Evolutionary conservation across 2,797 vertebrate genomes (phyloP).

Genomic region (Perodicticus potto): DNA sequence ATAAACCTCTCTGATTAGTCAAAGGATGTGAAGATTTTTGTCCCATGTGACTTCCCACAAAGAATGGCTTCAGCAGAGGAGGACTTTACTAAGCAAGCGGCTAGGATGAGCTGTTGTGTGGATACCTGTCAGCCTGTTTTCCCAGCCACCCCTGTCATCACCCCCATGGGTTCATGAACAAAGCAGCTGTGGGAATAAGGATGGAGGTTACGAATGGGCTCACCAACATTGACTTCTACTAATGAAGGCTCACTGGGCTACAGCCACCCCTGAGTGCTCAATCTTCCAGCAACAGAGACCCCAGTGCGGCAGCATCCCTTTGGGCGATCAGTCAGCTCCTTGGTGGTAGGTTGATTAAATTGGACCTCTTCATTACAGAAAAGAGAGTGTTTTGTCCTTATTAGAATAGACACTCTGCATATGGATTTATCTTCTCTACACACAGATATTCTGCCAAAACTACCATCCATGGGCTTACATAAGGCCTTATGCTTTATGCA

Average conservation of each 20-base stretch:
- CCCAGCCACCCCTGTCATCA: background rate
- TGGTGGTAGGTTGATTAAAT: background rate
- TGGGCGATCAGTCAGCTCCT: too few species aligned
- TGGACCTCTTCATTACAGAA: background rate
- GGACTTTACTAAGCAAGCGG: background rate
- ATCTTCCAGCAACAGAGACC: background rate
- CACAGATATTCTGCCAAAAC: background rate
- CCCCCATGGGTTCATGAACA: background rate
- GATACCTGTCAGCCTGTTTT: background rate
- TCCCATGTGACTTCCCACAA: background rate
- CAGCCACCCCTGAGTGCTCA: background rate
- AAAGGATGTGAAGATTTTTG: background rate
- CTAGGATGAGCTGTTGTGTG: background rate
- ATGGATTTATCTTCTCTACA: background rate
- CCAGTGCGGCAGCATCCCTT: background rate
- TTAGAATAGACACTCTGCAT: background rate
- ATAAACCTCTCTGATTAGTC: background rate
- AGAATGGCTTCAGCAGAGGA: background rate
- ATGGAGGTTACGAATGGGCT: background rate
- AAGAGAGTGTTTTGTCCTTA: background rate
- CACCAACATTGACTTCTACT: background rate
- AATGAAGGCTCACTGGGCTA: background rate
- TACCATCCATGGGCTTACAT: background rate
- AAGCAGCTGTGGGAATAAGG: background rate
- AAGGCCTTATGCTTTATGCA: background rate